Evolutionary conservation across 2,113 vertebrate species (phyloP), one percentile per base, ranked within the genome.

Genomic region (Eptesicus fuscus): DNA sequence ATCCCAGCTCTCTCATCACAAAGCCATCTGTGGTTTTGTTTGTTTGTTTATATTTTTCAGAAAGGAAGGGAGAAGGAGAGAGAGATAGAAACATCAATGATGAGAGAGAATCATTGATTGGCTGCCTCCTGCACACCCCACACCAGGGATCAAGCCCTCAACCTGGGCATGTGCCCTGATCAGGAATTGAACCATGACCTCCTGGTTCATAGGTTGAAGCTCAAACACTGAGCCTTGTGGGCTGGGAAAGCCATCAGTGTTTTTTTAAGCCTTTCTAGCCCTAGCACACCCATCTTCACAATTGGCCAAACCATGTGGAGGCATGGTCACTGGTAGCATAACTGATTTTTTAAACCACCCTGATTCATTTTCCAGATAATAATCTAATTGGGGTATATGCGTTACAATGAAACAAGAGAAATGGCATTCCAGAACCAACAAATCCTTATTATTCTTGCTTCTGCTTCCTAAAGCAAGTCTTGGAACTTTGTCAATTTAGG

Each of bases 401-500:
- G n/a, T 49, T 77, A 85, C 47, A 35, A 10, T 90, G 65, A 92
- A 92, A 84, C 11, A 90, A 85, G 44, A 95, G 42, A 92, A 70
- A 44, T 20, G 88, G 2, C 69, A 74, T 95, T 94, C 17, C 44
- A 84, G 59, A 88, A 83, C 3, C 35, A 95, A 97, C 23, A 86
- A 47, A 82, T 87, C 4, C 9, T 47, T 90, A 82, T 71, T 82
- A 71, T 80, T 44, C 35, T 90, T 87, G 30, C 18, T 23, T 87
- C 28, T 93, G 35, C 18, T 35, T 80, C 71, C 59, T 63, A n/a
- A 92, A 63, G 59, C 37, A 91, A 76, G 49, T 59, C 49, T 90
- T 2, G 5, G 67, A 90, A 6, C 18, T 93, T 92, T 93, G 77
- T 74, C 71, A 74, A 42, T 83, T 94, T 49, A 20, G 35, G 7